Evolutionary conservation across 2,888 invertebrate species (phyloP).

Genomic region (Petrolisthes manimaculis): DNA sequence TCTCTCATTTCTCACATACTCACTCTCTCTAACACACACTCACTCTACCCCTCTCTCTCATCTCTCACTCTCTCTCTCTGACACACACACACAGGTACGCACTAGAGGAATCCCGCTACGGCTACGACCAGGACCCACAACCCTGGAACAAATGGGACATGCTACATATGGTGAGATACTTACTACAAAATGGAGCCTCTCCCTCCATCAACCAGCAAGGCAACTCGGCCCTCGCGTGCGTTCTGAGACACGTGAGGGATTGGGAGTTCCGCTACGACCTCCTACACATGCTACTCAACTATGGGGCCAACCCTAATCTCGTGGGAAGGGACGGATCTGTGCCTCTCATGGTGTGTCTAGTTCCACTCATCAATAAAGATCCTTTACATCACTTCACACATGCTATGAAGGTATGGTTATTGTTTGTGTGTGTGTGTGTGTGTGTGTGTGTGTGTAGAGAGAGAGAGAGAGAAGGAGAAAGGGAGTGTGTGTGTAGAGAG

Average conservation of each 20-base stretch:
- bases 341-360: constrained; percentile 81
- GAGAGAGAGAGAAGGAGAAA: no score
- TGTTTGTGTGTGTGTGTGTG: not conserved
- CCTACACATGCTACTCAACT: constrained; percentile 75
- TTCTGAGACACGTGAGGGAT: constrained; percentile 78
- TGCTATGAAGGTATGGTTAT: constrained; percentile 77
- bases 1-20: no score
- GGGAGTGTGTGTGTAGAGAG: no score
- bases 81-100: constrained; percentile 74
- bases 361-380: constrained; percentile 82
- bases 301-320: constrained; percentile 78
- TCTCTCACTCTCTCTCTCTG: not conserved
- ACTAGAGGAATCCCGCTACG: constrained; percentile 78
- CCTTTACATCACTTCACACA: constrained; percentile 80
- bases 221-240: constrained; percentile 78
- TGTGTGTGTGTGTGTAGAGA: no score
- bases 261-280: constrained; percentile 78
- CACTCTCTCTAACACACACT: no score
- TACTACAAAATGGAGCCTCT: constrained; percentile 75
- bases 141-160: constrained; percentile 82
- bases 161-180: constrained; percentile 76
- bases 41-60: not conserved
- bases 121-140: constrained; percentile 71
- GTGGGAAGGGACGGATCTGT: constrained; percentile 81
- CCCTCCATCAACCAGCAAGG: constrained; percentile 79